Conservation (phyloP, 2,888 invertebrate species). For the Scrobipalpa costella region DNA sequence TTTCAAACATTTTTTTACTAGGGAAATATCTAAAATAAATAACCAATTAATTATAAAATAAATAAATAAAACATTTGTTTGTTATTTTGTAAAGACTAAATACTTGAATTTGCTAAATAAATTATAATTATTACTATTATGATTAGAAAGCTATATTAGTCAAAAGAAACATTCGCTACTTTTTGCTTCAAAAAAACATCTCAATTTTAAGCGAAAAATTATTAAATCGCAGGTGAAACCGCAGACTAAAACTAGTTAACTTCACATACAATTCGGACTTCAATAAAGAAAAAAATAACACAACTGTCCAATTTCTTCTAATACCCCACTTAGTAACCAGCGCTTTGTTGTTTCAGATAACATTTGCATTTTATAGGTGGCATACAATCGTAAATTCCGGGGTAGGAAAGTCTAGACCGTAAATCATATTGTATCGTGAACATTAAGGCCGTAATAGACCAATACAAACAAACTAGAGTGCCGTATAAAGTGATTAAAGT, state of each 20-base stretch:
- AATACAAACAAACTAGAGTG: slow-evolving; percentile 64
- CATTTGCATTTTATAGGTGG: slow-evolving; percentile 26
- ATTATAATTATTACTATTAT: too few species aligned
- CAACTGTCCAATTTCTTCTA: neutral
- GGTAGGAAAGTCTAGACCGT: slow-evolving; percentile 49
- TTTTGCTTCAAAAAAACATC: too few species aligned
- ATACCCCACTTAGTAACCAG: slow-evolving; percentile 11
- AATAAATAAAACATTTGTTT: too few species aligned
- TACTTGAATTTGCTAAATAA: too few species aligned
- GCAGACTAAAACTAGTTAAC: neutral
- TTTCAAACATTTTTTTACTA: too few species aligned
- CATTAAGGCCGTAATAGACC: slow-evolving; percentile 60
- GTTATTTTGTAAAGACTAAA: too few species aligned
- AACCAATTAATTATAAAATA: too few species aligned
- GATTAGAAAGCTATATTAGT: too few species aligned
- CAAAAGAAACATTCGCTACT: too few species aligned
- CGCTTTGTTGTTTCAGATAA: slow-evolving; percentile 18
- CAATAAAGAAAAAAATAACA: slow-evolving; percentile 6
- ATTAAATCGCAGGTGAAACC: neutral
- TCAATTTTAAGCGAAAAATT: too few species aligned
- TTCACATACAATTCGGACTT: neutral
- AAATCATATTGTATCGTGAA: slow-evolving; percentile 63
- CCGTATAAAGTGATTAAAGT: slow-evolving; percentile 77
- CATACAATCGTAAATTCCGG: slow-evolving; percentile 44
- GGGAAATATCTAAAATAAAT: too few species aligned